These are phyloP conservation scores for Semnornis frantzii DNA, from an alignment of 2,113 vertebrate species.

Conservation along the genomic window DNA sequence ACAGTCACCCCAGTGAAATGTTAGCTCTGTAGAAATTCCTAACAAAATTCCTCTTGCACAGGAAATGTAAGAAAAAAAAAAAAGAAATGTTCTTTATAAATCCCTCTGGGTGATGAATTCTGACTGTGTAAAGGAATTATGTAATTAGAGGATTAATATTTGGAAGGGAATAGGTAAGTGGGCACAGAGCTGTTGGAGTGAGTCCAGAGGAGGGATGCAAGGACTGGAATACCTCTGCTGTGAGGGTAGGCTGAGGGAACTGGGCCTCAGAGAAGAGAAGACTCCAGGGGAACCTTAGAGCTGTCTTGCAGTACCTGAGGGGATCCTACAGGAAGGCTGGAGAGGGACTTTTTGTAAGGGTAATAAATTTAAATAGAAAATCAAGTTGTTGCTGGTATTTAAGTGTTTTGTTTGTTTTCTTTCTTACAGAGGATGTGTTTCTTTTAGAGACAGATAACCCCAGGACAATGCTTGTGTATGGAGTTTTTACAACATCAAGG, in stretches of 20 bases:
- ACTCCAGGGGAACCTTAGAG: too few relatives aligned
- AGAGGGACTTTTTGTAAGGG: not conserved
- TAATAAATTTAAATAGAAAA: not conserved
- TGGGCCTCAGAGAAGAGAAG: too few relatives aligned
- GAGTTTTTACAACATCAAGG: conserved; percentile 97
- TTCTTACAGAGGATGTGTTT: conserved; percentile 90
- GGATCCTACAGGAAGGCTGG: too few relatives aligned
- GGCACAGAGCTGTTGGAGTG: too few relatives aligned
- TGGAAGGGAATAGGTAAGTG: not conserved
- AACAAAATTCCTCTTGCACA: not conserved
- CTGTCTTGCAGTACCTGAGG: too few relatives aligned
- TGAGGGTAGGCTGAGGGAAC: too few relatives aligned
- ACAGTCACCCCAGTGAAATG: not conserved
- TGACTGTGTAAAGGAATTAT: not conserved
- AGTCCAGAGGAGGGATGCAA: too few relatives aligned
- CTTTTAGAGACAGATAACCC: conserved; percentile 93
- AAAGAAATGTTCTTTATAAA: not conserved
- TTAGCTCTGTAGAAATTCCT: not conserved
- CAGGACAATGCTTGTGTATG: conserved; percentile 90
- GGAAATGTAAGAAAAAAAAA: not conserved
- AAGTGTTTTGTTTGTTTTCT: not conserved
- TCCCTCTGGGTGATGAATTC: not conserved
- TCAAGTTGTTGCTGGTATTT: not conserved
- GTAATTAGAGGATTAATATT: not conserved
- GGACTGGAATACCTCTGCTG: too few relatives aligned